Evolutionary conservation across 1,140 invertebrate genomes (phyloP).

Genomic region (Tyrophagus putrescentiae): DNA sequence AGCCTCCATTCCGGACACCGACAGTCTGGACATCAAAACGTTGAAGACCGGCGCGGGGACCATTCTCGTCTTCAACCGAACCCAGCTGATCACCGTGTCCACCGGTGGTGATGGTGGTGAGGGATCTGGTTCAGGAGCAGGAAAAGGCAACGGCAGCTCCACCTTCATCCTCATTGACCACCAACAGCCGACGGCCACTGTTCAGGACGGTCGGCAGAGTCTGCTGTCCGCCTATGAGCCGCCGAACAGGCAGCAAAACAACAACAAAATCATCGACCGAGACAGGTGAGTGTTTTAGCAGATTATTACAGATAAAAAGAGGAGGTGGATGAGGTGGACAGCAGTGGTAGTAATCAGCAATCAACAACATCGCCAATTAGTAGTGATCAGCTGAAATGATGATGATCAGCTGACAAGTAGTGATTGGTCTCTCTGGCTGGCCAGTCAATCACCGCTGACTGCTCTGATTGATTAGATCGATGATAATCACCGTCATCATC

Average conservation of each 20-base stretch:
- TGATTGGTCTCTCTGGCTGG: too few relatives aligned
- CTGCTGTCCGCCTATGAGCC: neutral
- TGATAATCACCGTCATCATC: too few relatives aligned
- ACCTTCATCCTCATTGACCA: neutral
- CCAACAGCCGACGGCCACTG: neutral
- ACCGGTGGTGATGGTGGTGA: neutral
- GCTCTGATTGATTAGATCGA: too few relatives aligned
- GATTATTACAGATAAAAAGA: too few relatives aligned
- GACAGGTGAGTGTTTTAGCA: constrained; percentile 6
- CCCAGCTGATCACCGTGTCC: neutral
- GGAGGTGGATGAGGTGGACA: too few relatives aligned
- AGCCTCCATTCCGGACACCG: neutral
- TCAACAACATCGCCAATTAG: too few relatives aligned
- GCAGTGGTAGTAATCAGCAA: too few relatives aligned
- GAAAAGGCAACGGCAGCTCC: neutral
- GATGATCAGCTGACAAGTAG: too few relatives aligned
- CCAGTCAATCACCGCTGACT: too few relatives aligned
- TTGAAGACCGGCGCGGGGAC: neutral
- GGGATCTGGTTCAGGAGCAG: neutral
- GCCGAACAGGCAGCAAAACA: neutral
- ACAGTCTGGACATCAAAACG: neutral
- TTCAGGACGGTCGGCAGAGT: neutral
- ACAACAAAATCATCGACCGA: neutral
- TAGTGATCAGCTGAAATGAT: too few relatives aligned
- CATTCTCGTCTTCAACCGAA: constrained; percentile 6